These are phyloP conservation scores for Nebria ingens DNA, from an alignment of 1,140 invertebrate species.

Conservation along the genomic window DNA sequence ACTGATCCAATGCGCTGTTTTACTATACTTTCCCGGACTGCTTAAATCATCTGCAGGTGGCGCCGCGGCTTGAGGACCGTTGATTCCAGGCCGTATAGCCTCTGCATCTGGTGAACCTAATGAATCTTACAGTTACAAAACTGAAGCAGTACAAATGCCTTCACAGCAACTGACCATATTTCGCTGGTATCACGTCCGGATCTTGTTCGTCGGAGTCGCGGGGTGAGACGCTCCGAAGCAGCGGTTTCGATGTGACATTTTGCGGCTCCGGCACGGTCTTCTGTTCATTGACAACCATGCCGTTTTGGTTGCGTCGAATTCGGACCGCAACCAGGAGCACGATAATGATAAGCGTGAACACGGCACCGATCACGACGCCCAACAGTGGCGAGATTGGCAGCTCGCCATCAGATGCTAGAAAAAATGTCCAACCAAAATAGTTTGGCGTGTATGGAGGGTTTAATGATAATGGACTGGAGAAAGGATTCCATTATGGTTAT, in stretches of 20 bases:
- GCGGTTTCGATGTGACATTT: slow-evolving; percentile 25
- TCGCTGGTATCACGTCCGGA: slow-evolving; percentile 62
- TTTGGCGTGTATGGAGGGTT: background rate
- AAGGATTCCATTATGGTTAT: background rate
- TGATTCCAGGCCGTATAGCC: background rate
- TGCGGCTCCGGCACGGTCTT: slow-evolving; percentile 18
- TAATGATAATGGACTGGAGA: background rate
- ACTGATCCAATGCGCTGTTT: slow-evolving; percentile 26
- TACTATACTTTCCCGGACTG: background rate
- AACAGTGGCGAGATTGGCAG: slow-evolving; percentile 43
- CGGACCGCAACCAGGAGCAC: slow-evolving; percentile 41
- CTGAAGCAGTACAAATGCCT: too few relatives aligned
- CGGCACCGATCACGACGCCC: slow-evolving; percentile 41
- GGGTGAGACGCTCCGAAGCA: slow-evolving; percentile 34
- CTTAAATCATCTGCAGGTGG: background rate
- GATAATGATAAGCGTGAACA: slow-evolving; percentile 41
- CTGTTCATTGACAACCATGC: slow-evolving; percentile 20
- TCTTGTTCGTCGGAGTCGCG: slow-evolving; percentile 52
- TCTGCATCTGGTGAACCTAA: background rate
- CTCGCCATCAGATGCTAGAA: slow-evolving; percentile 43
- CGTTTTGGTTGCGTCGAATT: slow-evolving; percentile 33
- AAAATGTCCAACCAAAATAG: slow-evolving; percentile 15
- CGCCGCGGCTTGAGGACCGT: background rate
- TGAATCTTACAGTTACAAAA: too few relatives aligned
- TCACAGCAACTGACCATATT: slow-evolving; percentile 52